Conservation (phyloP, 2,113 vertebrate genomes). For the Raja brachyura region DNA sequence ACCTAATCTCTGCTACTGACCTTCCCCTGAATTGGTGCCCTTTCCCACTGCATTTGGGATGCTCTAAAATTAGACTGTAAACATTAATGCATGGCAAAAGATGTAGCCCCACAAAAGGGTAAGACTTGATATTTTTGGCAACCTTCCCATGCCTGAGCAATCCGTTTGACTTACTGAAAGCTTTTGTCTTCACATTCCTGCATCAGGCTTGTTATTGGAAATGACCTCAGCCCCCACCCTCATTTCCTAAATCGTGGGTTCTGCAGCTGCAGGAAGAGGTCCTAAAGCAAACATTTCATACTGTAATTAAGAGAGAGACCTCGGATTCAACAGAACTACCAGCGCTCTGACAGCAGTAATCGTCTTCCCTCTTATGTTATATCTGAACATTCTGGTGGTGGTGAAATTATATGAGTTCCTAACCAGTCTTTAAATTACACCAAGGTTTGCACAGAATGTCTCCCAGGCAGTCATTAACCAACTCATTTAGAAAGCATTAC, state of each 20-base stretch:
- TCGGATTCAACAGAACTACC: background rate
- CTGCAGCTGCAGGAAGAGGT: constrained; percentile 31
- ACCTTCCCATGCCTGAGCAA: constrained; percentile 10
- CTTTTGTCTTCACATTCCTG: constrained; percentile 22
- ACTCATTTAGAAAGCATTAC: constrained; percentile 24
- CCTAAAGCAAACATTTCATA: constrained; percentile 39
- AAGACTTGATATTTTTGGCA: constrained; percentile 39
- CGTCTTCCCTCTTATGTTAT: background rate
- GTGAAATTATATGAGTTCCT: constrained; percentile 19
- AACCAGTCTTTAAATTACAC: constrained; percentile 13
- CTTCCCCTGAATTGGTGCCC: constrained; percentile 31
- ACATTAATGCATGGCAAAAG: constrained; percentile 21
- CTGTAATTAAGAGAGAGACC: constrained; percentile 38
- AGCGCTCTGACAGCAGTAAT: constrained; percentile 12
- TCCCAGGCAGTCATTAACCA: constrained; percentile 15
- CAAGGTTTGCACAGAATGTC: constrained; percentile 11
- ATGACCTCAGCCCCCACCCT: constrained; percentile 37
- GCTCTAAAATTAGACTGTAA: constrained; percentile 38
- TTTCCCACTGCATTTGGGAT: constrained; percentile 33
- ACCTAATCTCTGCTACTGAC: constrained; percentile 19
- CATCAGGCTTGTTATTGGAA: constrained; percentile 37
- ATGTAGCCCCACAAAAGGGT: constrained; percentile 18
- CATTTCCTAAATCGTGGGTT: constrained; percentile 34
- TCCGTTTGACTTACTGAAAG: constrained; percentile 24
- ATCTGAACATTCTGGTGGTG: background rate